These are phyloP conservation scores for Passer montanus DNA, from an alignment of 2,113 vertebrate species.

Conservation along the genomic window DNA sequence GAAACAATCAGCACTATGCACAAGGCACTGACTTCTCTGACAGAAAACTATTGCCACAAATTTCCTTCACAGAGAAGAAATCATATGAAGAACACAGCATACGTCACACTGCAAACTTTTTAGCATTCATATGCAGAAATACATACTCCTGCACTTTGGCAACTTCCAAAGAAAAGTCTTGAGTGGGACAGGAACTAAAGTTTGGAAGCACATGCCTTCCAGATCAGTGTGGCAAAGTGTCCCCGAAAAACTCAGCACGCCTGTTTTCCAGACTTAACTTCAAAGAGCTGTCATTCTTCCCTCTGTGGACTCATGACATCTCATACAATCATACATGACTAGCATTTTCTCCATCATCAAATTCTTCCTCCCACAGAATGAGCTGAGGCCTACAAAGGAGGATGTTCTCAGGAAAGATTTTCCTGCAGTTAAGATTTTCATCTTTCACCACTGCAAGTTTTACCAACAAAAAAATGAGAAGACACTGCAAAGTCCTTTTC, in stretches of 20 bases:
- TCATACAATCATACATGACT: neutral
- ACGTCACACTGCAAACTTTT: neutral
- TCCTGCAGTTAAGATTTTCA: neutral
- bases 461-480: neutral
- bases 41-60: neutral
- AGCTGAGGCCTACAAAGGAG: neutral
- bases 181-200: neutral
- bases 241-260: neutral
- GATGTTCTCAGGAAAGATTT: neutral
- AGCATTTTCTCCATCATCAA: neutral
- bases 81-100: neutral
- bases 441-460: neutral
- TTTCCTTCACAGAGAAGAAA: neutral
- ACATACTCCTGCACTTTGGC: neutral
- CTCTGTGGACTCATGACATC: neutral
- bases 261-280: neutral
- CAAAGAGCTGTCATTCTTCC: neutral
- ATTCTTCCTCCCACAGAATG: neutral
- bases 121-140: neutral
- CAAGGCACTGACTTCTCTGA: neutral
- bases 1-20: neutral
- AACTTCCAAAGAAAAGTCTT: neutral
- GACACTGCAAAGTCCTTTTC: accelerated
- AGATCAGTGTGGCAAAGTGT: neutral
- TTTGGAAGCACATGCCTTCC: neutral